A percentile compares a stretch with the other conserved stretches of the same genome.
phyloP scores from a whole-genome alignment of 2,888 invertebrate genomes.

The Halictus ligatus region DNA sequence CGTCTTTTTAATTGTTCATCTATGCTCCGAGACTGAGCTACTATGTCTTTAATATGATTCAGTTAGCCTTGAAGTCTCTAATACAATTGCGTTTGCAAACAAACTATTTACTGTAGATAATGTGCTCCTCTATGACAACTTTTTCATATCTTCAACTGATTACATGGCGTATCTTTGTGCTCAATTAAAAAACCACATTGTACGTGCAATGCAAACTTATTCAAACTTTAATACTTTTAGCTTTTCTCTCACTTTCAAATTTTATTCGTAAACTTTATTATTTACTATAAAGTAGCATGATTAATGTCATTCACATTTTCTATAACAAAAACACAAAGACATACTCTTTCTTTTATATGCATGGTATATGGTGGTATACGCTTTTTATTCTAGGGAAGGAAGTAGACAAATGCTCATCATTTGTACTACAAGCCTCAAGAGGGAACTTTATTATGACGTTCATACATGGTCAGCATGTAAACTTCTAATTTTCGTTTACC shows the following conservation, averaged over 20 bases:
- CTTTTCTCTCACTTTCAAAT: background rate
- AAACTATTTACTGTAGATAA: background rate
- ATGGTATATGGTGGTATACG: conserved; percentile 76
- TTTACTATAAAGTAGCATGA: conserved; percentile 4
- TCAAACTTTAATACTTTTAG: background rate
- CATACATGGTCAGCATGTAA: conserved; percentile 81
- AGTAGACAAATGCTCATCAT: conserved; percentile 80
- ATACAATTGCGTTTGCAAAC: background rate
- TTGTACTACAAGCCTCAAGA: conserved; percentile 77
- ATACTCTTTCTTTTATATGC: conserved; percentile 61
- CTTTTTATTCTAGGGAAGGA: conserved; percentile 82
- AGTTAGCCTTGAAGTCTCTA: background rate
- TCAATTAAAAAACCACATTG: background rate
- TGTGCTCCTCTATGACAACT: background rate
- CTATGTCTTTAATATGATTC: background rate
- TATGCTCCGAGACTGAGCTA: background rate
- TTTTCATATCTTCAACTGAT: too few relatives aligned
- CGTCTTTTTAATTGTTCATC: background rate
- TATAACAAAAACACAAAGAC: conserved; percentile 21
- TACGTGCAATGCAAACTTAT: background rate
- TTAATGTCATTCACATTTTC: conserved; percentile 19
- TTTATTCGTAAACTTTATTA: background rate
- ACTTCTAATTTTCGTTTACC: conserved; percentile 64
- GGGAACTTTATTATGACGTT: conserved; percentile 76
- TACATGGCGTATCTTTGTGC: too few relatives aligned